Base-by-base conservation (phyloP, 2,888 invertebrate genomes). In the Nemotelus pantherinus region DNA sequence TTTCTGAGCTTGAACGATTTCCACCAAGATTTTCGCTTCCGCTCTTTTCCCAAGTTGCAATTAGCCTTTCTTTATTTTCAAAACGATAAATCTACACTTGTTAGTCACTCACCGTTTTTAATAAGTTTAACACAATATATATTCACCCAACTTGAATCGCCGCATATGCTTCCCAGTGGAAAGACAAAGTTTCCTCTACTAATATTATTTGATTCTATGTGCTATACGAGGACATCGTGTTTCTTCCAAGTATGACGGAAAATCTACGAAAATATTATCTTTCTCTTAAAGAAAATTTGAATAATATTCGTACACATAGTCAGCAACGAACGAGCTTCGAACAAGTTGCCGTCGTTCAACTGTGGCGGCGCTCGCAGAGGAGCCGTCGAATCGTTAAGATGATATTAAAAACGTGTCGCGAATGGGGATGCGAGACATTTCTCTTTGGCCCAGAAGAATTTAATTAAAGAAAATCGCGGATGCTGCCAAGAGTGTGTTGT, bases 391-490 rank as follows among this genome's bases (percentile, higher is more conserved):
- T 25, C 25, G 25, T 25, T 25, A 25, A 25, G 67, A 47, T 47
- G 9, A n/a, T 74, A 74, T 74, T 74, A 63, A 74, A 74, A 74
- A 74, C 74, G 74, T 74, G 74, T 74, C 60, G 48, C 48, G 74
- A 74, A 45, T 74, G 74, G 3, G 74, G 58, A 63, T 74, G 60
- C 41, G 63, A 63, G 50, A 63, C 48, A 63, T 60, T 74, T 74
- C 60, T 9, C 60, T 50, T 9, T 47, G 10, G 3, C 47, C 25
- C 25, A 25, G 25, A 74, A 74, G 63, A 74, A 74, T 60, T 60
- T 74, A 74, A 74, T 74, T 74, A 74, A 60, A 63, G 74, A 74
- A 70, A 72, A 72, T 72, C 57, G 57, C 39, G 4, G 48, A 25
- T 9, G n/a, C 60, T 58, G 74, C 60, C 41, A 58, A 25, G 25